Conservation (phyloP, 53 echinoderm and acorn worm species). For the Crossaster papposus region DNA sequence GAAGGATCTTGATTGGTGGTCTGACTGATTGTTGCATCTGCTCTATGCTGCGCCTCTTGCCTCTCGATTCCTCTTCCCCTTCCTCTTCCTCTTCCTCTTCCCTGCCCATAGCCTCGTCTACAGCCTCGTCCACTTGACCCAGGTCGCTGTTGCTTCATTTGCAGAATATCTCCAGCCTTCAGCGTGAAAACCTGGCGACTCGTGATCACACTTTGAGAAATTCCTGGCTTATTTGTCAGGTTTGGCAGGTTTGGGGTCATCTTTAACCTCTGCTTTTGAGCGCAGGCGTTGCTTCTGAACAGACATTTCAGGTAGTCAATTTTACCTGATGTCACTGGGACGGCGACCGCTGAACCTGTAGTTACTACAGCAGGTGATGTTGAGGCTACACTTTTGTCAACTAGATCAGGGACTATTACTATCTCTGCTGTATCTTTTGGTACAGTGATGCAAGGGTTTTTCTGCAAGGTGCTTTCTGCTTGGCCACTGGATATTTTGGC, state of each 20-base stretch:
- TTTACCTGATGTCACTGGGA: neutral
- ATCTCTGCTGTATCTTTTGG: neutral
- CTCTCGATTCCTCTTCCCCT: neutral
- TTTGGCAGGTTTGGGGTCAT: neutral
- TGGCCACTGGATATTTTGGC: neutral
- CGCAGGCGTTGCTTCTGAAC: constrained; percentile 28
- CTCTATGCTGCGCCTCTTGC: neutral
- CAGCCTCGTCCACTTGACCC: neutral
- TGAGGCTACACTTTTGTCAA: neutral
- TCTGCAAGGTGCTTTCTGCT: neutral
- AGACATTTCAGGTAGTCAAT: constrained; percentile 44
- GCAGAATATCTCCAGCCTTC: neutral
- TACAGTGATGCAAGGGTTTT: neutral
- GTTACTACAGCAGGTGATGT: neutral
- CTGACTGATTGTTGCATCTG: neutral
- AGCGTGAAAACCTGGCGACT: constrained; percentile 19
- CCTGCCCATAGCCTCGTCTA: neutral
- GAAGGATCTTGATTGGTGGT: neutral
- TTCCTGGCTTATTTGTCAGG: neutral
- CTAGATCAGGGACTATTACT: neutral
- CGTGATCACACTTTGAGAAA: constrained; percentile 16
- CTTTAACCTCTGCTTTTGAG: constrained; percentile 26
- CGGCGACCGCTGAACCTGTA: neutral
- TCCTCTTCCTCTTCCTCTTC: neutral
- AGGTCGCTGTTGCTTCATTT: neutral